These are phyloP conservation scores for Brenthis daphne DNA, from an alignment of 2,888 invertebrate species.

Conservation along the genomic window DNA sequence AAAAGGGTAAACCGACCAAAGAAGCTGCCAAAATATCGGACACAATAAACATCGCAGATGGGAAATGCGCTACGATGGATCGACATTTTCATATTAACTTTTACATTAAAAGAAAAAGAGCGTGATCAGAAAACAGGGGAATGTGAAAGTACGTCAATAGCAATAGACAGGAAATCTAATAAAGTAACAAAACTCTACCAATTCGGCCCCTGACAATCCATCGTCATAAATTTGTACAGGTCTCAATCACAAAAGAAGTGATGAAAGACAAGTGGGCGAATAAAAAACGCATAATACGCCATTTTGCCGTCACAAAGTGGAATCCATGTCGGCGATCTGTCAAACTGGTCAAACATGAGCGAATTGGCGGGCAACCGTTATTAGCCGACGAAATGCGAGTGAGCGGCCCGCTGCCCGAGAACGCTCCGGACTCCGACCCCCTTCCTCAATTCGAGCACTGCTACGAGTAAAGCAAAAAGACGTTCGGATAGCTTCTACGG, in stretches of 20 bases:
- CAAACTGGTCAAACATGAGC: slow-evolving; percentile 78
- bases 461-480: slow-evolving; percentile 69
- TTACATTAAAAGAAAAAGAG: slow-evolving; percentile 37
- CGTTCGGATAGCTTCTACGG: slow-evolving; percentile 71
- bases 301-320: slow-evolving; percentile 76
- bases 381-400: slow-evolving; percentile 63
- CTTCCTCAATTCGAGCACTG: slow-evolving; percentile 57
- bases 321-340: slow-evolving; percentile 79
- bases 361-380: slow-evolving; percentile 62
- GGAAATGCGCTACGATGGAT: slow-evolving; percentile 29
- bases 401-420: slow-evolving; percentile 51
- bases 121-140: slow-evolving; percentile 43
- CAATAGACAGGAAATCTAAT: slow-evolving; percentile 54
- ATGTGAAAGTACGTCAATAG: slow-evolving; percentile 47
- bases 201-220: slow-evolving; percentile 68
- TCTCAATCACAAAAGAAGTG: slow-evolving; percentile 79
- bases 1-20: slow-evolving; percentile 18
- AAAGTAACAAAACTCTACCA: slow-evolving; percentile 67
- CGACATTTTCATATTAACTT: slow-evolving; percentile 37
- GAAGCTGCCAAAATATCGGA: slow-evolving; percentile 16
- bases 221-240: slow-evolving; percentile 60
- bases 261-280: slow-evolving; percentile 75
- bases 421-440: slow-evolving; percentile 47
- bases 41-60: slow-evolving; percentile 25
- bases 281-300: slow-evolving; percentile 78